Conservation (phyloP, 2,113 vertebrate species). For the Neogobius melanostomus region DNA sequence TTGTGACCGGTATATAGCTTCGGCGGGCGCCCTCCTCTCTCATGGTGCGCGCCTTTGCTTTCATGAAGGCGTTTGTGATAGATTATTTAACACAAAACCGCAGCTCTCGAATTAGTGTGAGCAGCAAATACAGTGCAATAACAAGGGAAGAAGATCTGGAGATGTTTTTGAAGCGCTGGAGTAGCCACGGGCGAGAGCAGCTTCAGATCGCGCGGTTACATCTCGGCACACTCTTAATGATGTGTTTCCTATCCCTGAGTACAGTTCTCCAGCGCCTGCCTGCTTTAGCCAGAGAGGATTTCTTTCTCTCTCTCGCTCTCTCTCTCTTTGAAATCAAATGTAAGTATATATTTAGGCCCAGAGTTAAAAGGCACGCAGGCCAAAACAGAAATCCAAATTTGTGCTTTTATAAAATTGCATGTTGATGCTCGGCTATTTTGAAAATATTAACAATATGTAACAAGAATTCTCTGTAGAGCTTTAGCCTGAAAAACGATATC, state of each 20-base stretch:
- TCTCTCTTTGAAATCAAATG: constrained; percentile 78
- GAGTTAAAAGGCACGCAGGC: constrained; percentile 72
- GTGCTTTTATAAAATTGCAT: constrained; percentile 67
- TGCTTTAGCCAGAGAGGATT: constrained; percentile 64
- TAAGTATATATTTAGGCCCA: constrained; percentile 82
- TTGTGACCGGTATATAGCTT: neutral
- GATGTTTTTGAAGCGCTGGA: constrained; percentile 73
- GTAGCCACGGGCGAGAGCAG: constrained; percentile 73
- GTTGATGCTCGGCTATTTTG: constrained; percentile 60
- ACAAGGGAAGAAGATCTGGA: constrained; percentile 67
- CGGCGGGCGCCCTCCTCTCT: constrained; percentile 14
- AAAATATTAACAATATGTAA: constrained; percentile 65
- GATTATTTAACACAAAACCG: constrained; percentile 75
- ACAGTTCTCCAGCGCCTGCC: constrained; percentile 70
- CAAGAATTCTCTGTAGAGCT: constrained; percentile 48
- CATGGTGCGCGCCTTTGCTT: constrained; percentile 35
- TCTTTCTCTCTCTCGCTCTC: constrained; percentile 32
- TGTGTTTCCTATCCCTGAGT: constrained; percentile 79
- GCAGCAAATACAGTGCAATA: constrained; percentile 73
- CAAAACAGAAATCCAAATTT: constrained; percentile 69
- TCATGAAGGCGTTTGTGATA: constrained; percentile 63
- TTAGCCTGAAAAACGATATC: constrained; percentile 36
- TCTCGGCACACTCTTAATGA: constrained; percentile 77
- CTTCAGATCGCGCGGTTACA: constrained; percentile 74
- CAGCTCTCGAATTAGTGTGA: constrained; percentile 58